phyloP scores from a whole-genome alignment of 2,797 vertebrate genomes.

The Percopsis omiscomaycus region DNA sequence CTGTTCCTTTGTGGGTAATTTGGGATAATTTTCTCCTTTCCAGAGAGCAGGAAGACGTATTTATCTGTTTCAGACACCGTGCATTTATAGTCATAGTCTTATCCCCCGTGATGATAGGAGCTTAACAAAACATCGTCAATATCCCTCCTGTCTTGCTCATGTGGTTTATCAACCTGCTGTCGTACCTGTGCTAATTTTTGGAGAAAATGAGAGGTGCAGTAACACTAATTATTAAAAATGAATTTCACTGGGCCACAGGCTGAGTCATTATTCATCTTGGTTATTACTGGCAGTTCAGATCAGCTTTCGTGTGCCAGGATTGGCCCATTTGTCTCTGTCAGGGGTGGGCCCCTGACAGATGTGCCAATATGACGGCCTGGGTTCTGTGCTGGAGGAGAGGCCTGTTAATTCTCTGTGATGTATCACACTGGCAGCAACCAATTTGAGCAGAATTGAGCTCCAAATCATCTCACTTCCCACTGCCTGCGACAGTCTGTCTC shows the following conservation, averaged over 20 bases:
- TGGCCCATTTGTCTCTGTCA: slow-evolving; percentile 79
- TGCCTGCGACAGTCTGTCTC: slow-evolving; percentile 76
- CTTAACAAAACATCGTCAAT: slow-evolving; percentile 70
- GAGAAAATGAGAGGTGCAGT: slow-evolving; percentile 67
- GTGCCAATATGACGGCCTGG: slow-evolving; percentile 79
- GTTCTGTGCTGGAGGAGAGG: slow-evolving; percentile 69
- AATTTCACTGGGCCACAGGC: slow-evolving; percentile 66
- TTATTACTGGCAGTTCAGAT: slow-evolving; percentile 80
- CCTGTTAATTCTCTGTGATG: slow-evolving; percentile 82
- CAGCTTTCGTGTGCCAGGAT: slow-evolving; percentile 71
- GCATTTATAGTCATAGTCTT: slow-evolving; percentile 55
- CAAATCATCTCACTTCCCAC: slow-evolving; percentile 79
- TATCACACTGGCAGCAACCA: slow-evolving; percentile 81
- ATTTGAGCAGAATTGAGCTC: slow-evolving; percentile 79
- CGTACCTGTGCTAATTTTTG: slow-evolving; percentile 70
- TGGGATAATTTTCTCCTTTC: slow-evolving; percentile 46
- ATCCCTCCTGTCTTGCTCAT: slow-evolving; percentile 61
- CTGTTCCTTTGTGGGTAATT: background rate
- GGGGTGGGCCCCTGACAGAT: slow-evolving; percentile 78
- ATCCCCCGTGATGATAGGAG: slow-evolving; percentile 64
- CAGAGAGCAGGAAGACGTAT: slow-evolving; percentile 44
- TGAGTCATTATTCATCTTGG: slow-evolving; percentile 75
- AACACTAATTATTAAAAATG: slow-evolving; percentile 81
- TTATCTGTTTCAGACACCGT: slow-evolving; percentile 55
- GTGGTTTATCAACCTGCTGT: slow-evolving; percentile 64